Base-by-base conservation (phyloP, 2,888 invertebrate genomes). In the Drepana falcataria region DNA sequence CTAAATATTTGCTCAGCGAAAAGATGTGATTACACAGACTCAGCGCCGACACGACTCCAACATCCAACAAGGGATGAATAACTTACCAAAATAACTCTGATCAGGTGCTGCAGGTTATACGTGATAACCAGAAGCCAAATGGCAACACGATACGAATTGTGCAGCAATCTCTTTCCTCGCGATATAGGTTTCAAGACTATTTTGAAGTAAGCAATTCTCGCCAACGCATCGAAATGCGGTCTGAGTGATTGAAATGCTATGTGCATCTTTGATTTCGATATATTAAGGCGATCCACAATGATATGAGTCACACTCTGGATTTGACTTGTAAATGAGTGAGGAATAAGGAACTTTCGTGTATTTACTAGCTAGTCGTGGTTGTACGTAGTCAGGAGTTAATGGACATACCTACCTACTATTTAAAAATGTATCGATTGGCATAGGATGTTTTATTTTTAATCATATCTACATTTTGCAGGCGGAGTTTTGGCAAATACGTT, bases 101-200 rank as follows among this genome's bases (percentile, higher is more conserved):
- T 68, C 4, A 87, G 33, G 63, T 84, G 85, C 64, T 87, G 88
- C 35, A 85, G 58, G 64, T 88, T 87, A 59, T 87, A 88, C 41
- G 60, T 58, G 2, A 82, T 34, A 4, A 87, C 70, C 47, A 78
- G 48, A 60, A 65, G 48, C 73, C 75, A 79, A 40, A 79, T 65
- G 4, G 79, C 35, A 47, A 57, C 49, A 4, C 84, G 71, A 56
- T 76, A 86, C 2, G 48, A 58, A 9, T 68, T 58, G 58, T 87
- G 84, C 6, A 81, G 52, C 37, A 44, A 57, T 41, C 56, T 60
- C 64, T 71, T 81, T 9, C 49, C 35, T 37, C 55, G 57, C 4
- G 77, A 70, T 34, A 67, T 41, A 2, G 72, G 56, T 52, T 69
- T 73, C 21, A 70, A 59, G 3, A 84, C 73, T n/a, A 79, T 68